Conservation (phyloP, 2,113 vertebrate species). For the Paratilapia polleni region DNA sequence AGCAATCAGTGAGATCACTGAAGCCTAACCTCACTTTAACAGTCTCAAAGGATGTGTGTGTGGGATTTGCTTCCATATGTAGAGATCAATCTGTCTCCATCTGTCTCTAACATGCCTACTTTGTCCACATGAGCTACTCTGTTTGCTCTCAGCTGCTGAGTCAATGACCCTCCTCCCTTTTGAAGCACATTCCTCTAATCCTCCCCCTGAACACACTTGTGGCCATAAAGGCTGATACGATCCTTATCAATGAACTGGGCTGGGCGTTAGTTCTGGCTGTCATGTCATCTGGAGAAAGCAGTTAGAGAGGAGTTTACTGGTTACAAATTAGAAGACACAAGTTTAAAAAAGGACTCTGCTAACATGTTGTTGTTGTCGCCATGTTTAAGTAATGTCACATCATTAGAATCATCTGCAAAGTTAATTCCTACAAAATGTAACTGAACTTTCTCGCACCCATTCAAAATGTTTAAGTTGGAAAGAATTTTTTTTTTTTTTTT, state of each 20-base stretch:
- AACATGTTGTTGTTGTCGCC: not conserved
- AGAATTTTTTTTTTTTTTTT: too few relatives aligned
- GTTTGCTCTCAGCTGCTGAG: constrained; percentile 29
- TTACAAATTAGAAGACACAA: not conserved
- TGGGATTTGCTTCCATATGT: constrained; percentile 29
- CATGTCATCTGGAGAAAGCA: not conserved
- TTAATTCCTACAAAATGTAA: not conserved
- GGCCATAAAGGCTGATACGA: not conserved
- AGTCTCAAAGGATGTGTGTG: not conserved
- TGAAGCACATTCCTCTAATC: not conserved
- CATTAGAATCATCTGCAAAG: not conserved
- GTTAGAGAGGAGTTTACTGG: not conserved
- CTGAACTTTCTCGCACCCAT: not conserved
- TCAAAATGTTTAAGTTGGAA: not conserved
- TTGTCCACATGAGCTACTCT: constrained; percentile 19
- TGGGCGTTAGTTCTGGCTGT: not conserved
- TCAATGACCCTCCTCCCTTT: constrained; percentile 26
- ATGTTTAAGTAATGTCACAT: not conserved
- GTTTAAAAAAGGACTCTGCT: not conserved
- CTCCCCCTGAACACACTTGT: not conserved
- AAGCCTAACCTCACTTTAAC: constrained; percentile 23
- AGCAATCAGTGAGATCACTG: constrained; percentile 29
- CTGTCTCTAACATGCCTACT: constrained; percentile 17
- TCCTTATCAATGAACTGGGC: not conserved
- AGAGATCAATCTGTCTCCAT: constrained; percentile 37